Conservation (phyloP, 2,113 vertebrate species). For the Kobus ellipsiprymnus region DNA sequence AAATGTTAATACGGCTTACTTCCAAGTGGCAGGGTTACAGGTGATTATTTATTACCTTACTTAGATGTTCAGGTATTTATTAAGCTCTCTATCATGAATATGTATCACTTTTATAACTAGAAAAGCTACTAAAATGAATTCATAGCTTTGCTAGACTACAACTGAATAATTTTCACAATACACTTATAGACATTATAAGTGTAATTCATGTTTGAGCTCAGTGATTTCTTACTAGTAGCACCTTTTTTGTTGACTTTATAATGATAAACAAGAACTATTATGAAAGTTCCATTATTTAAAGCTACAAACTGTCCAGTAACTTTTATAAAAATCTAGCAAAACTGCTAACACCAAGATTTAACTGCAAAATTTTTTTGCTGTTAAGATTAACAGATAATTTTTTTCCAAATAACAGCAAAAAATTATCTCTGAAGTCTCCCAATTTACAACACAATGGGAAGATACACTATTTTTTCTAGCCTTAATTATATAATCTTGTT, state of each 20-base stretch:
- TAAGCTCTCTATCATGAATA: neutral
- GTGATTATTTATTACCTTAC: neutral
- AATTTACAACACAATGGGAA: neutral
- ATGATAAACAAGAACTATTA: neutral
- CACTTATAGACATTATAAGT: neutral
- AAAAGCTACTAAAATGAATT: conserved; percentile 27
- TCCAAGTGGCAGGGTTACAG: neutral
- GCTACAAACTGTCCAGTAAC: neutral
- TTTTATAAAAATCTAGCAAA: conserved; percentile 9
- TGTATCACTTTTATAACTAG: conserved; percentile 31
- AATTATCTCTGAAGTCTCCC: neutral
- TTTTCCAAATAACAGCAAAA: neutral
- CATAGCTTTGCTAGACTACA: neutral
- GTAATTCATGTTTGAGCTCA: neutral
- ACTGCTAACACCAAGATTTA: neutral
- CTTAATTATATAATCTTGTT: conserved; percentile 5
- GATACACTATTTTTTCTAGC: neutral
- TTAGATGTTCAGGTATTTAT: neutral
- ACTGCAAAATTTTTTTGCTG: neutral
- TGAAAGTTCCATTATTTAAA: neutral
- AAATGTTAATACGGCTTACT: neutral
- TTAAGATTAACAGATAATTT: neutral
- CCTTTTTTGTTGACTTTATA: neutral
- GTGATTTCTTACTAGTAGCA: neutral
- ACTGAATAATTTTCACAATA: neutral